Evolutionary conservation across 2,797 vertebrate species (phyloP).

Genomic region (Phoebastria nigripes): DNA sequence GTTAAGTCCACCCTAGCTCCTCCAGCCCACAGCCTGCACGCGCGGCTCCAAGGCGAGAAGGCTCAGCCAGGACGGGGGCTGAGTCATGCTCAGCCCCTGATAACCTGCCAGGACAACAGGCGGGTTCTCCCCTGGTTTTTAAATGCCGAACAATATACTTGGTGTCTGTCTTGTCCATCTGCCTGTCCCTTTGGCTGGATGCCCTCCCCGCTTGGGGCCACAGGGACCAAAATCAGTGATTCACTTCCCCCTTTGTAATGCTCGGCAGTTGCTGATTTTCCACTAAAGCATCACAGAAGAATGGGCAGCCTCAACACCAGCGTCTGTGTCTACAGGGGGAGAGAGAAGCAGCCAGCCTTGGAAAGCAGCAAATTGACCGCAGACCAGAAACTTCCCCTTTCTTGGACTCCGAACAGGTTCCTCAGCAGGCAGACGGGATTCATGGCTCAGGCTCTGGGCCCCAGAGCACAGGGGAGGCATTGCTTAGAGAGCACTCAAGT

Average conservation of each 20-base stretch:
- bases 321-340: slow-evolving; percentile 10
- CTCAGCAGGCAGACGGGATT: slow-evolving; percentile 45
- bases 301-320: slow-evolving; percentile 49
- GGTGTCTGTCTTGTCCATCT: slow-evolving; percentile 6
- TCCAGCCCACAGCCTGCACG: neutral
- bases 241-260: slow-evolving; percentile 63
- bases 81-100: slow-evolving; percentile 31
- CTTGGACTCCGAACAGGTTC: slow-evolving; percentile 25
- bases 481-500: slow-evolving; percentile 17
- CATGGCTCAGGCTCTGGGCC: neutral
- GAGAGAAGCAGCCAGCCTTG: slow-evolving; percentile 47
- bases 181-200: slow-evolving; percentile 31
- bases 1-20: neutral
- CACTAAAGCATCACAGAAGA: slow-evolving; percentile 60
- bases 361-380: slow-evolving; percentile 48
- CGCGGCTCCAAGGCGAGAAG: neutral
- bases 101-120: slow-evolving; percentile 38
- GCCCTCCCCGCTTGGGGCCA: slow-evolving; percentile 20
- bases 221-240: slow-evolving; percentile 53
- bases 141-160: neutral
- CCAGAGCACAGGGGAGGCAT: neutral
- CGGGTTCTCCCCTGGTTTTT: slow-evolving; percentile 3
- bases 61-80: neutral
- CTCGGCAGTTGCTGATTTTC: slow-evolving; percentile 56
- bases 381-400: slow-evolving; percentile 55